Percentiles rank a stretch among this genome's conserved stretches.
These are phyloP conservation scores for Pammene aurita DNA, from an alignment of 2,888 invertebrate genomes.

Conservation along the genomic window DNA sequence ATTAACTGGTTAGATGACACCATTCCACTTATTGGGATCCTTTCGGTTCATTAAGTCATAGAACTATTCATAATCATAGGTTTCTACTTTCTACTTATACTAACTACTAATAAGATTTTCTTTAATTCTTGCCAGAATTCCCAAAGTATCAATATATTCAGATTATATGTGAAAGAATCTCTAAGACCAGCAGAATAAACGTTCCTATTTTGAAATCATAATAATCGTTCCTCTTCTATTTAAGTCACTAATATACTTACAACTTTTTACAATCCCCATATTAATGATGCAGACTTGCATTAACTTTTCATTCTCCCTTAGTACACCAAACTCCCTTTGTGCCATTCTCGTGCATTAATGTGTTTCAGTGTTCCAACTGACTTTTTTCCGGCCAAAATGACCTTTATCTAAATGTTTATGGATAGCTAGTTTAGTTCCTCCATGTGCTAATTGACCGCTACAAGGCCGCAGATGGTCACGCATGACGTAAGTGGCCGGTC, in stretches of 20 bases:
- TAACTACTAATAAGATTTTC: no score
- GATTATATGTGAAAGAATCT: no score
- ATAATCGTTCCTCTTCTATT: no score
- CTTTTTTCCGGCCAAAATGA: conserved; percentile 1
- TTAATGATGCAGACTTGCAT: no score
- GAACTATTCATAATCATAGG: neutral
- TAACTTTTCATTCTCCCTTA: no score
- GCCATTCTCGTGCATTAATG: neutral
- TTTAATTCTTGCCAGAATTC: neutral
- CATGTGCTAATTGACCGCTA: conserved; percentile 26
- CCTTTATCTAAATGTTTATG: conserved; percentile 24
- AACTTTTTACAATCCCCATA: no score
- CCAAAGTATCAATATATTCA: no score
- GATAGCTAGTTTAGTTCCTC: conserved; percentile 3
- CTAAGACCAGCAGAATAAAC: no score
- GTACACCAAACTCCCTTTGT: no score
- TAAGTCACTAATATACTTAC: no score
- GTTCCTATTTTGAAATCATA: no score
- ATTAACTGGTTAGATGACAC: neutral
- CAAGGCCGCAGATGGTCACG: conserved; percentile 20
- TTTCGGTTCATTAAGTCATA: neutral
- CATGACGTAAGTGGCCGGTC: conserved; percentile 24
- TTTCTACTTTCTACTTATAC: no score
- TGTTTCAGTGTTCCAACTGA: neutral
- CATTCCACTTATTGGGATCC: neutral